Base-by-base conservation (phyloP, 2,113 vertebrate species). In the Phylloscopus whistleri region DNA sequence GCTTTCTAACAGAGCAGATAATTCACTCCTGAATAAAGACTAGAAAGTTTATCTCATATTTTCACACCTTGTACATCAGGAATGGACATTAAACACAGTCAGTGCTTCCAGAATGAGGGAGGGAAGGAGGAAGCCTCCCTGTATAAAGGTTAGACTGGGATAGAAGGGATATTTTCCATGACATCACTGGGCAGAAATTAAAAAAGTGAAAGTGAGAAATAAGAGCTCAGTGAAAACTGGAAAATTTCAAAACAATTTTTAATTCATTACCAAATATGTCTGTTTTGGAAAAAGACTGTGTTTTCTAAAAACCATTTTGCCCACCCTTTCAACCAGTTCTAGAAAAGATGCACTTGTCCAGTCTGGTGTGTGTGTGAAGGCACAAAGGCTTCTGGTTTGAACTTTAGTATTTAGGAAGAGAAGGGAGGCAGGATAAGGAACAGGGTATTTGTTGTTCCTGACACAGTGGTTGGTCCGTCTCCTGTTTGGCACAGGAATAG, bases 391-490 rank as follows among this genome's bases (percentile, higher is more conserved):
- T 80, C 75, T 95, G 72, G 43, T 90, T 81, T 63, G 79, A 81
- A 84, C 60, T 90, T 86, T 52, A 41, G 55, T n/a, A 90, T 92
- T 88, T 88, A 67, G 60, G 56, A 53, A 86, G 51, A 74, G 87
- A 86, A 85, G 44, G 70, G 56, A 86, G 26, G 41, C 53, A 96
- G 93, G 72, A 70, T 68, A 49, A 90, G 63, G 52, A 94, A 86
- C 87, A 95, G 79, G 72, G 83, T 72, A 64, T 95, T 86, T 93
- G 90, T 90, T 96, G 88, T 94, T 96, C 63, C 85, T 75, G 68
- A 80, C 88, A 70, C 83, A 84, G 94, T 16, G n/a, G 78, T 93
- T 91, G 91, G 83, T 96, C 93, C 52, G 0, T 90, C 94, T 96
- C 93, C 85, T 96, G 56, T 63, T 94, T 96, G 93, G 95, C 92